Percentiles rank a stretch among this genome's conserved stretches.
phyloP scores from a whole-genome alignment of 1,140 invertebrate genomes.

The Zaprionus nigranus region DNA sequence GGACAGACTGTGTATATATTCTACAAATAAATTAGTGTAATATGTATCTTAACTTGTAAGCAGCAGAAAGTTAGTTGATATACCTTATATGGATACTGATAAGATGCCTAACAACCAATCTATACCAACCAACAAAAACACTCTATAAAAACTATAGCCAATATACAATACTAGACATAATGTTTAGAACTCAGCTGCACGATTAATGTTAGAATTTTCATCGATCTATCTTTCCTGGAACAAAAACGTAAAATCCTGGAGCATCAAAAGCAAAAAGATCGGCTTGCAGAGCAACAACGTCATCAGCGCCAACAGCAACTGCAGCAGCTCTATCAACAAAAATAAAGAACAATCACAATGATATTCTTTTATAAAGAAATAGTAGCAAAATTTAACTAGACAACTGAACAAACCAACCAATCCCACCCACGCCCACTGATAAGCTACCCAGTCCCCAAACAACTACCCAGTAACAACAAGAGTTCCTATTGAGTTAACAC shows the following conservation, averaged over 20 bases:
- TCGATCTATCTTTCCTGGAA: conserved; percentile 92
- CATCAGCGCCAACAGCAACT: conserved; percentile 78
- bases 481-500: conserved; percentile 52
- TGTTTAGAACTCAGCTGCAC: conserved; percentile 82
- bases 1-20: conserved; percentile 49
- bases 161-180: conserved; percentile 54
- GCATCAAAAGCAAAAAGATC: conserved; percentile 85
- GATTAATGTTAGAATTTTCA: conserved; percentile 88
- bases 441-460: conserved; percentile 21
- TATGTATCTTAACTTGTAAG: conserved; percentile 24
- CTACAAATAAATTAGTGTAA: not conserved
- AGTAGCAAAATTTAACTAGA: conserved; percentile 54
- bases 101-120: conserved; percentile 38
- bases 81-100: conserved; percentile 19
- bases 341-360: conserved; percentile 57
- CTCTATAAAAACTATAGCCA: conserved; percentile 29
- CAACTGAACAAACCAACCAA: conserved; percentile 27
- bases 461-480: conserved; percentile 21
- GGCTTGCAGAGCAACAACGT: conserved; percentile 79
- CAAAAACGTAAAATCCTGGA: conserved; percentile 89
- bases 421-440: conserved; percentile 13
- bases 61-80: conserved; percentile 16
- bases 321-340: conserved; percentile 80
- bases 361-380: conserved; percentile 34
- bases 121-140: conserved; percentile 19